Conservation (phyloP, 1,140 invertebrate species). For the Aphaenogaster rudis region DNA sequence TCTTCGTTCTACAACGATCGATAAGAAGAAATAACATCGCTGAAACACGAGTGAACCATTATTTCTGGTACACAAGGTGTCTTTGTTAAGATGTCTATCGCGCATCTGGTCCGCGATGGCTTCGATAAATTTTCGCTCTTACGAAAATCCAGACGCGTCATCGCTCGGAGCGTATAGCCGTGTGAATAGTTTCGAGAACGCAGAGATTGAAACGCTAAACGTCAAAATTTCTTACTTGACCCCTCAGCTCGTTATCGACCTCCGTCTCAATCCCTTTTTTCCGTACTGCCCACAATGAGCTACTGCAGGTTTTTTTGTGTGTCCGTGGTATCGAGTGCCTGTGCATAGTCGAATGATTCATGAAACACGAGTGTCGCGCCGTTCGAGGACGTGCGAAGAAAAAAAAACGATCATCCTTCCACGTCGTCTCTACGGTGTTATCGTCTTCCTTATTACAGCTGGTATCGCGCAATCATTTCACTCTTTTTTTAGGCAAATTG, state of each 20-base stretch:
- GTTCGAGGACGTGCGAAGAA: not conserved
- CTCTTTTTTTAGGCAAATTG: slow-evolving; percentile 14
- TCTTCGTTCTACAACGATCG: not conserved
- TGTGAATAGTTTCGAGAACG: not conserved
- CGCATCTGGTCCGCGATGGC: not conserved
- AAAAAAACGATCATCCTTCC: not conserved
- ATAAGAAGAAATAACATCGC: not conserved
- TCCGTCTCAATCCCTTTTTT: slow-evolving; percentile 49
- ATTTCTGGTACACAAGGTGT: not conserved
- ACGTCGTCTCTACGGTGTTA: not conserved
- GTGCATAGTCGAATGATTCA: slow-evolving; percentile 29
- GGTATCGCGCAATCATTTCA: slow-evolving; percentile 2
- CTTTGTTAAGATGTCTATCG: too few species aligned
- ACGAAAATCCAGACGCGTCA: not conserved
- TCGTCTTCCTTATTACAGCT: slow-evolving; percentile 26
- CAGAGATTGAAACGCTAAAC: not conserved
- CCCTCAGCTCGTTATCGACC: slow-evolving; percentile 60
- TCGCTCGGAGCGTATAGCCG: too few species aligned
- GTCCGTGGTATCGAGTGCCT: slow-evolving; percentile 39
- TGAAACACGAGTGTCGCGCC: slow-evolving; percentile 11
- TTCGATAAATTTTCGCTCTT: not conserved
- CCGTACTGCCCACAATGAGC: not conserved
- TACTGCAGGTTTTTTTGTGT: slow-evolving; percentile 14
- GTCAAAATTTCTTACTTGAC: slow-evolving; percentile 57
- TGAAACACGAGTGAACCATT: not conserved